A percentile compares a stretch with the other conserved stretches of the same genome.
Evolutionary conservation across 2,797 vertebrate genomes (phyloP).

Genomic region (Sylvia borin): DNA sequence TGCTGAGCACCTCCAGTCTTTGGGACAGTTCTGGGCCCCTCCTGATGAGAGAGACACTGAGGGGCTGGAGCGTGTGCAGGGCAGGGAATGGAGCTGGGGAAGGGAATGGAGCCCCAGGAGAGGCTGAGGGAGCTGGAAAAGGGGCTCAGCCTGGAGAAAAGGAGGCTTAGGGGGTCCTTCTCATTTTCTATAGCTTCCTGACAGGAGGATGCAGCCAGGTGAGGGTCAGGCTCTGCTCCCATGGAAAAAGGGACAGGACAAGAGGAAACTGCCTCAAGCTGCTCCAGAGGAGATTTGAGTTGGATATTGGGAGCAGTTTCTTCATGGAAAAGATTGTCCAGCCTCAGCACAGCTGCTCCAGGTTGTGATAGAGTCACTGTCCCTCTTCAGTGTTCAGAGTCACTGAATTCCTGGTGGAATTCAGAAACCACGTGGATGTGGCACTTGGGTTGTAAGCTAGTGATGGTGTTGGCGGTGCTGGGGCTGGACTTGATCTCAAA

Average conservation of each 20-base stretch:
- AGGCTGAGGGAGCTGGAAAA: rapidly evolving
- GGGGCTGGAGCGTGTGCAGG: neutral
- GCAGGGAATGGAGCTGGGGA: rapidly evolving
- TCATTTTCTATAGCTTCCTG: rapidly evolving
- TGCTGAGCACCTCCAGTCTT: neutral
- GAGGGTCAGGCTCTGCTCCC: neutral
- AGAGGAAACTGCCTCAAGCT: neutral
- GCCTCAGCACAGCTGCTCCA: neutral
- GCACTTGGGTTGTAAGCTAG: neutral
- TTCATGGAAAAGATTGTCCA: neutral
- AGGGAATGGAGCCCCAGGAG: neutral
- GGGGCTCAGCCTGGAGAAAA: neutral
- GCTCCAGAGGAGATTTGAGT: neutral
- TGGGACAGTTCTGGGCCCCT: neutral
- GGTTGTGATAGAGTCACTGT: neutral
- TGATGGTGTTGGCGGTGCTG: neutral
- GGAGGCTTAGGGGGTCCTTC: neutral
- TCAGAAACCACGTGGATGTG: neutral
- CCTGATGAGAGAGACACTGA: rapidly evolving
- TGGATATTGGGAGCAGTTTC: neutral
- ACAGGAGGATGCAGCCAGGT: neutral
- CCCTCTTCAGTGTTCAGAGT: neutral
- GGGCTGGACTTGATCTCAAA: neutral
- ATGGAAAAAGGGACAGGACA: neutral
- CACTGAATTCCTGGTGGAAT: neutral